Evolutionary conservation across 2,888 invertebrate species (phyloP), one percentile per base, ranked within the genome.

Genomic region (Tricholauxania praeusta): DNA sequence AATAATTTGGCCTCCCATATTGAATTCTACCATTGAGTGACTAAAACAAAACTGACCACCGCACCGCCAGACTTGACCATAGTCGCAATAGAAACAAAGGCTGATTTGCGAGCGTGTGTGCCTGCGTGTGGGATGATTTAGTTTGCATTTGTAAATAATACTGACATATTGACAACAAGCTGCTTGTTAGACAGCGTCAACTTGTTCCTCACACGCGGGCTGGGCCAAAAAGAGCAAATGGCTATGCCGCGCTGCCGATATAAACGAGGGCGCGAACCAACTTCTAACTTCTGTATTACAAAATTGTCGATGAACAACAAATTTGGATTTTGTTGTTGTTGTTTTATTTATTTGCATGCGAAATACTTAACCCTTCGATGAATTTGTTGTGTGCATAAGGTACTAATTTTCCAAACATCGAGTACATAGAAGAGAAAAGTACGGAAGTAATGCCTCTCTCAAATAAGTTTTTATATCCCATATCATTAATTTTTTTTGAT

Each of bases 101-200:
- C 39, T 39, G 39, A 39, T 39, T 39, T 39, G 39, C 39, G 10
- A 39, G 39, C 39, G 39, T 62, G 39, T 62, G 60, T 32, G 28
- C 60, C 39, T 7, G 39, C 32, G 60, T 62, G 60, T 62, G 60
- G 60, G 60, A 39, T 15, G 60, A 39, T 39, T 39, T 39, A 39
- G 39, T 39, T n/a, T 7, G 17, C 60, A n/a, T 62, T 62, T 47
- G 60, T 77, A 76, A 77, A 73, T 76, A 73, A 77, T 74, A 73
- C 74, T 77, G 77, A 76, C 77, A 77, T 65, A 39, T 10, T 39
- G 39, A 10, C 39, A 39, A 39, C 39, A 39, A 39, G 39, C 39
- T 39, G 72, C 77, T 77, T 74, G 76, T 77, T 77, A 77, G 77
- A 72, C 75, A 72, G 74, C 74, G 73, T 76, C 77, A 74, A 77